These are phyloP conservation scores for Crenichthys baileyi DNA, from an alignment of 2,797 vertebrate genomes.

Conservation along the genomic window DNA sequence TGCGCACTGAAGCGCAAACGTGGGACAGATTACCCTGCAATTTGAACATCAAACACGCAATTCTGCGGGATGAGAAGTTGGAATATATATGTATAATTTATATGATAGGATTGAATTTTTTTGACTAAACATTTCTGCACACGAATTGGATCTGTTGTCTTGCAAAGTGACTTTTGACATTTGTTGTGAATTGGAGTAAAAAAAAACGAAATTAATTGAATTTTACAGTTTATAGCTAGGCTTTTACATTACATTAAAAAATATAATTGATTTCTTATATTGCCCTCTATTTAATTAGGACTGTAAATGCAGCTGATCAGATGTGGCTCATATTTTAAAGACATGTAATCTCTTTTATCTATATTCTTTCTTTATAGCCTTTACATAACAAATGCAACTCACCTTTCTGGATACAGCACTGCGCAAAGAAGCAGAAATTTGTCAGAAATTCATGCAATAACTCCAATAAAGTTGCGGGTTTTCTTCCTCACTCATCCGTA, in stretches of 20 bases:
- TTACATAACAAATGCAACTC: slow-evolving; percentile 37
- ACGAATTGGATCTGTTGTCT: neutral
- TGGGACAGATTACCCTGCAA: slow-evolving; percentile 26
- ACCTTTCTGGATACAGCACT: slow-evolving; percentile 56
- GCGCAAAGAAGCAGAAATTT: slow-evolving; percentile 11
- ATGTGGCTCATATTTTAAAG: neutral
- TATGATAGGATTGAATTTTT: neutral
- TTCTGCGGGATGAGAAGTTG: neutral
- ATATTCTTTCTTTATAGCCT: neutral
- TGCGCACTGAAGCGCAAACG: slow-evolving; percentile 48
- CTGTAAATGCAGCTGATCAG: neutral
- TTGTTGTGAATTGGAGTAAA: neutral
- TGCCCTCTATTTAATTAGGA: neutral
- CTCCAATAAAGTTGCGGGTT: slow-evolving; percentile 42
- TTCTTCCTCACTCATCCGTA: slow-evolving; percentile 28
- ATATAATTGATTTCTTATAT: neutral
- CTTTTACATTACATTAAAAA: neutral
- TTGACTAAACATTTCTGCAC: neutral
- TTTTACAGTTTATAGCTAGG: neutral
- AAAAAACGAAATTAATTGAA: neutral
- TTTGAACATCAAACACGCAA: slow-evolving; percentile 19
- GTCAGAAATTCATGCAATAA: slow-evolving; percentile 1
- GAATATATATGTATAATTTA: neutral
- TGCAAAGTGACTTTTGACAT: neutral
- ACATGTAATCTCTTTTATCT: neutral